Percentiles rank a stretch among this genome's conserved stretches.
Conservation (phyloP, 2,113 vertebrate genomes). For the Chloroceryle aenea region DNA sequence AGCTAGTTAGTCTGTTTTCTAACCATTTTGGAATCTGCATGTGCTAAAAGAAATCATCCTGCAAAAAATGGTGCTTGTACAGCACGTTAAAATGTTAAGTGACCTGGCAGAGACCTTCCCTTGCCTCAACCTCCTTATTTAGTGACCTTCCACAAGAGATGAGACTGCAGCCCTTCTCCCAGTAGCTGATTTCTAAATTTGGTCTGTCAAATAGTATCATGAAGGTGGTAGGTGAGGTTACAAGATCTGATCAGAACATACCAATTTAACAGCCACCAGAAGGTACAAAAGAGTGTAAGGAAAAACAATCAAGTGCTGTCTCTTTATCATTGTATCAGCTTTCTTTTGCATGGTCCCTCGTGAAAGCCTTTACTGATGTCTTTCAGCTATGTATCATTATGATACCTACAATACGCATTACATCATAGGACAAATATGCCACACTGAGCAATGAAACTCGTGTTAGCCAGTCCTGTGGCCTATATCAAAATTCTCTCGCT, state of each 20-base stretch:
- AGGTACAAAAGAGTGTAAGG: neutral
- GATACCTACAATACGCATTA: slow-evolving; percentile 38
- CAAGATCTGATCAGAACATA: neutral
- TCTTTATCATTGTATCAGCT: slow-evolving; percentile 60
- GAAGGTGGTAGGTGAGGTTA: slow-evolving; percentile 7
- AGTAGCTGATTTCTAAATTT: slow-evolving; percentile 34
- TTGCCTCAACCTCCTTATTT: neutral
- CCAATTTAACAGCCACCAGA: neutral
- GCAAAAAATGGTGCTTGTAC: neutral
- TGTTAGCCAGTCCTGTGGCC: slow-evolving; percentile 12
- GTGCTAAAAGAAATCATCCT: neutral
- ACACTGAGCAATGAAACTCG: slow-evolving; percentile 5
- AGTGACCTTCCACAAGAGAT: neutral
- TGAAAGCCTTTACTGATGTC: slow-evolving; percentile 40
- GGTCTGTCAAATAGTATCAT: neutral
- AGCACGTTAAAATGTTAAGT: neutral
- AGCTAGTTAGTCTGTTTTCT: slow-evolving; percentile 13
- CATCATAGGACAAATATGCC: slow-evolving; percentile 51
- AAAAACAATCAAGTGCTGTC: slow-evolving; percentile 47
- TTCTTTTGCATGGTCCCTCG: neutral
- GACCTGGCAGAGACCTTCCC: neutral
- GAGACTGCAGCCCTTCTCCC: neutral
- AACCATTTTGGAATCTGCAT: neutral
- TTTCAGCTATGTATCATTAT: slow-evolving; percentile 53
- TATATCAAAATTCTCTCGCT: slow-evolving; percentile 10